These are phyloP conservation scores for Lasius platythorax DNA, from an alignment of 2,888 invertebrate genomes.

Conservation along the genomic window DNA sequence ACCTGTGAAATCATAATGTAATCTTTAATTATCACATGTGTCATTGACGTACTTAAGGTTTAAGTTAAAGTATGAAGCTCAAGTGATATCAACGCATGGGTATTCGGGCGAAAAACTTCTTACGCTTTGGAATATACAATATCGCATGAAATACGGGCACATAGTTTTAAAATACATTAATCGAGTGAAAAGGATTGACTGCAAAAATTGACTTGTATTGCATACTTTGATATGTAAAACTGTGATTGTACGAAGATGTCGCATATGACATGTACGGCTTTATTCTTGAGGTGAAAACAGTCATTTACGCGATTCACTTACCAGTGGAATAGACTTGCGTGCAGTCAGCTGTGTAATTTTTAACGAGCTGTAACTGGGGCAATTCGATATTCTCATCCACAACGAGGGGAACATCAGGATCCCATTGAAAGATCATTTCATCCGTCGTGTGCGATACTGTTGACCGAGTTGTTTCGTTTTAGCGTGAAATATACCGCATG, in stretches of 20 bases:
- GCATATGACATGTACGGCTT: neutral
- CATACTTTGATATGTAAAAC: neutral
- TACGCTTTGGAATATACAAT: neutral
- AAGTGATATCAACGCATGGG: conserved; percentile 35
- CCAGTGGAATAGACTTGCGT: conserved; percentile 97
- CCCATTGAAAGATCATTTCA: conserved; percentile 97
- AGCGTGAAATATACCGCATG: neutral
- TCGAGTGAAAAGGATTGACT: neutral
- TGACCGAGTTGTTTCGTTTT: conserved; percentile 71
- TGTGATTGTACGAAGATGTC: neutral
- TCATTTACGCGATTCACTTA: conserved; percentile 81
- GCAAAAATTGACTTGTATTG: neutral
- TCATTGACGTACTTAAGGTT: neutral
- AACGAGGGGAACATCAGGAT: conserved; percentile 95
- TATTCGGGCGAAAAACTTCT: conserved; percentile 6
- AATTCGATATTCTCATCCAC: conserved; percentile 96
- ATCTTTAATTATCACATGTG: neutral
- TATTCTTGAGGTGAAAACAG: neutral
- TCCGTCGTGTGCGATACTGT: conserved; percentile 97
- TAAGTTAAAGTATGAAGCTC: neutral
- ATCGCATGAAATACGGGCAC: neutral
- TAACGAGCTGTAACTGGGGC: conserved; percentile 94
- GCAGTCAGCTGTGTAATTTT: conserved; percentile 96
- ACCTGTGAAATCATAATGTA: conserved; percentile 87
- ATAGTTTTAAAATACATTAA: neutral